Evolutionary conservation across 2,113 vertebrate species (phyloP), one percentile per base, ranked within the genome.

Genomic region (Stomatorhinus ivindoensis): DNA sequence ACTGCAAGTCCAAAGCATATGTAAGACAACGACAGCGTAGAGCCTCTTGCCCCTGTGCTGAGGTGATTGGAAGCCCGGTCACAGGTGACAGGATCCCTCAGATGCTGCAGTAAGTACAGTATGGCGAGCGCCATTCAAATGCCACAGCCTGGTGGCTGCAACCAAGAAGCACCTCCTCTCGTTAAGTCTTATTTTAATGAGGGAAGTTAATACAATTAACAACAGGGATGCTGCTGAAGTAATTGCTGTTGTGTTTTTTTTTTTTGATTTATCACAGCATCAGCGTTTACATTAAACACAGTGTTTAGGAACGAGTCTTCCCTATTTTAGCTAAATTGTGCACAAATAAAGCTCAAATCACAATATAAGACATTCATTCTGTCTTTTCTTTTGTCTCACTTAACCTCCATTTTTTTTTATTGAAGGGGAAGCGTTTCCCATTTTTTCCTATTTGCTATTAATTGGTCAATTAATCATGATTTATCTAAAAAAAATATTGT

Each of bases 131-230:
- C 15, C 35, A 15, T 13, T 31, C n/a, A 4, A 39, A 7, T 2
- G 31, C 69, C 21, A 3, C 35, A 39, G 35, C 15, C 73, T 31
- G 1, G 13, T 42, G 13, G 35, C 73, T 42, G 73, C 73, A 42
- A 17, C 35, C 73, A 80, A 42, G 73, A 42, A 6, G 73, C 42
- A 35, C 31, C 73, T 80, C 31, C 35, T 80, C 35, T 80, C n/a
- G 35, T 80, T 80, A 80, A 80, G 42, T 80, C 73, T 80, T 42
- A 15, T 80, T 80, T 80, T 80, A 80, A 80, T 80, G 73, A 80
- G 73, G 31, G 35, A 39, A 80, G 35, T 80, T 80, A 42, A 80
- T 80, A 80, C 73, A 80, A 80, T 80, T 80, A 80, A 80, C 73
- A 80, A 15, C 31, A 17, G 73, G 73, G 35, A 80, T 42, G 73